Base-by-base conservation (phyloP, 2,797 vertebrate genomes). In the Salarias fasciatus region DNA sequence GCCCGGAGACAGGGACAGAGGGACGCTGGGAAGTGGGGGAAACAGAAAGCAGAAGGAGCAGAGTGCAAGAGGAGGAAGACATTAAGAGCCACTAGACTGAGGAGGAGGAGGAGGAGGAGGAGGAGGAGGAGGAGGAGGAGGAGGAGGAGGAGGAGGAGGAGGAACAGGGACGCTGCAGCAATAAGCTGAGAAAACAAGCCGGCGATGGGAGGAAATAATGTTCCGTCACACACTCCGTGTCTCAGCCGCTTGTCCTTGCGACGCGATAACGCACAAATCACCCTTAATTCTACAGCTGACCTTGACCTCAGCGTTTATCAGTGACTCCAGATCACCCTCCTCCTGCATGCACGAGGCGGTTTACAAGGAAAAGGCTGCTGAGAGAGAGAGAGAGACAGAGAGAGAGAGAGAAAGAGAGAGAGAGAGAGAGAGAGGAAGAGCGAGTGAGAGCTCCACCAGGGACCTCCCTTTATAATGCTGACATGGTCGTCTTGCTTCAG, bases 361-460 rank as follows among this genome's bases (percentile, higher is more conserved):
- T 85, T 75, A 54, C 69, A 65, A 83, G 68, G 63, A 42, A 76
- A 72, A 70, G 53, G 66, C 61, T 72, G 74, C 75, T 43, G 5
- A 9, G 9, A 35, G 9, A 35, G 33, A 1, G 31, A 33, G 8
- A 4, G 31, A 33, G 8, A 33, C 31, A 31, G 31, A 33, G 31
- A 4, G 33, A 8, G 31, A 33, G 31, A n/a, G 31, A 4, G 31
- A 33, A 8, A 8, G 31, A 33, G 33, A 9, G 9, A 9, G 33
- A 9, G 33, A 35, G 33, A 35, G 33, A 35, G 33, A 35, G 2
- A 35, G 33, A 35, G 33, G 35, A 33, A 6, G 33, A 35, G 33
- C 6, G 33, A 6, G 33, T 9, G 74, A 71, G 70, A 84, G 52
- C n/a, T 62, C 36, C 36, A 11, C 29, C 35, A 5, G 53, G 55